Base-by-base conservation (phyloP, 1,140 invertebrate genomes). In the Telenomus remus region DNA sequence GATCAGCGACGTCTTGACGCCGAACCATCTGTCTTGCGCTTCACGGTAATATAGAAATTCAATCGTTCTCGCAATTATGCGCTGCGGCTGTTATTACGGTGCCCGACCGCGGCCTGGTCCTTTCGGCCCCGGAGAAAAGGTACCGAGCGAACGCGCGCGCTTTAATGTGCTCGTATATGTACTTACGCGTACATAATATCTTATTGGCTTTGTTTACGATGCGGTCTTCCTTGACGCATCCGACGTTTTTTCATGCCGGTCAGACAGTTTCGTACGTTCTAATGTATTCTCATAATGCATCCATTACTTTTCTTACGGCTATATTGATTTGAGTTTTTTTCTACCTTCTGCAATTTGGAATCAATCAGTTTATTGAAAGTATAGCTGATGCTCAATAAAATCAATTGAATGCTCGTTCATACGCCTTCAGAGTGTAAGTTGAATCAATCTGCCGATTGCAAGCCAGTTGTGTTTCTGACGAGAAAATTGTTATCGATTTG, bases 161-260 rank as follows among this genome's bases (percentile, higher is more conserved):
- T 64, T 66, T 73, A 73, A 73, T 65, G 69, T 60, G 61, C 72
- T 78, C 50, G 69, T 54, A 53, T 75, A 51, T 51, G 69, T 68
- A 72, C 59, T 60, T 66, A 70, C 66, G 60, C 77, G 77, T 77
- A 80, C 76, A 79, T 85, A 85, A 85, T 87, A 86, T 86, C 86
- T 86, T 86, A 86, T 86, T 86, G 81, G 84, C 80, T 86, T 84
- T 86, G 84, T 87, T 86, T 86, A 87, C 77, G 85, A 84, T 77
- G 84, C 64, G 79, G 79, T 81, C 79, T 78, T 79, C 60, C 78
- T 82, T 85, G 76, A 80, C 78, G 81, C 73, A 59, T 60, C 59
- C 49, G 68, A 70, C 64, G 63, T 59, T 71, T 66, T 61, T 66
- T 68, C 61, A 33, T 63, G 51, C 27, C 19, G 42, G 11, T 14